Base-by-base conservation (phyloP, 2,113 vertebrate species). In the Trichechus manatus region DNA sequence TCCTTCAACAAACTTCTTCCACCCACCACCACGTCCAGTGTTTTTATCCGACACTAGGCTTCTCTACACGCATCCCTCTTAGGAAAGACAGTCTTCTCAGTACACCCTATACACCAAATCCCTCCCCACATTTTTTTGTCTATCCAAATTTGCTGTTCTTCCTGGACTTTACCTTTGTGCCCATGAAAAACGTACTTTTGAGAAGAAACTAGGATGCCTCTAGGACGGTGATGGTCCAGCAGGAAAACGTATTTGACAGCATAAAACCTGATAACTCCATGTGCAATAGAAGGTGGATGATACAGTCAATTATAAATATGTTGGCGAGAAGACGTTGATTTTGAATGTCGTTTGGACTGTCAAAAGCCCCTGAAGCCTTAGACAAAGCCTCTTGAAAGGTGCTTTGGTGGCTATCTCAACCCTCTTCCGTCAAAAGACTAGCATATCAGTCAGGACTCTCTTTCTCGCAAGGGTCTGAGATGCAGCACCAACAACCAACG, bases 11-110 rank as follows among this genome's bases (percentile, higher is more conserved):
- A 91, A 36, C 6, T 9, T 36, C 20, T 72, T 72, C 31, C 66
- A 61, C 74, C 33, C 27, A 1, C 25, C 0, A 5, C 10, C 27
- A 5, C 1, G 27, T 29, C 15, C 17, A 23, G 0, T 61, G 29
- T 63, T 77, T 68, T 81, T 20, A 27, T 47, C 47, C 53, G 39
- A 33, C 10, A 77, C 0, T 31, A 25, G 56, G 9, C 29, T 11
- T 44, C 56, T 68, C 10, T 29, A 42, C 19, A 8, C 29, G 29
- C 42, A 31, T 33, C 20, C 33, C 17, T 2, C 22, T 27, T 47
- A 9, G 59, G 25, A 90, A 81, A 82, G 9, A 47, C 6, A 0
- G 2, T 91, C 19, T 70, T 68, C 74, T 94, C 44, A 47, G 2
- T n/a, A 50, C 4, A 42, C 6, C 6, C 22, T 47, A 3, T 27